These are phyloP conservation scores for Theristicus caerulescens DNA, from an alignment of 2,113 vertebrate species.

Conservation along the genomic window DNA sequence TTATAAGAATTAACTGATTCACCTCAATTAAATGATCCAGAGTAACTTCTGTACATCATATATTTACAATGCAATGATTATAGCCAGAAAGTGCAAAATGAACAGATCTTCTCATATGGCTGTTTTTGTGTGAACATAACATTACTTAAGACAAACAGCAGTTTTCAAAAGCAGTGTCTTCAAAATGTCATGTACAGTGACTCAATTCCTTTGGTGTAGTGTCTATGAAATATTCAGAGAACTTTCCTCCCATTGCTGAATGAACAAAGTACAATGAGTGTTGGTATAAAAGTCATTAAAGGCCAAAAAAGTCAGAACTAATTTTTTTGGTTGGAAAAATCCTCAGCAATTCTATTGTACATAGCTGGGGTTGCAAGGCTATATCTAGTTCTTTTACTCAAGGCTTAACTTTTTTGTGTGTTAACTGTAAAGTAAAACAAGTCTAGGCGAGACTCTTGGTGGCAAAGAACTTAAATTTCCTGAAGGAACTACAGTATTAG, in stretches of 20 bases:
- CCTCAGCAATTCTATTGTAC: neutral
- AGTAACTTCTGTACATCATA: neutral
- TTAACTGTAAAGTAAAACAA: neutral
- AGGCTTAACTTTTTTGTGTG: neutral
- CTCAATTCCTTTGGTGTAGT: neutral
- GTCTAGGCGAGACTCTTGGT: neutral
- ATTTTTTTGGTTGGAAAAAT: neutral
- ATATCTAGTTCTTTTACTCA: neutral
- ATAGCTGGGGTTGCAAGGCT: neutral
- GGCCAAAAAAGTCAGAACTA: neutral
- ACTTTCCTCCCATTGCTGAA: neutral
- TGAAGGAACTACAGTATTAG: neutral
- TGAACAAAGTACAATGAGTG: neutral
- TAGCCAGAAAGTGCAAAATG: neutral
- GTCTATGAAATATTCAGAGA: neutral
- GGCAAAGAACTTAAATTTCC: neutral
- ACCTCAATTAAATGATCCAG: neutral
- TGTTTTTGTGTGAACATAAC: neutral
- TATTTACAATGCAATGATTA: neutral
- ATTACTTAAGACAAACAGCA: neutral
- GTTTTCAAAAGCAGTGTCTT: neutral
- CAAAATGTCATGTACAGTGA: neutral
- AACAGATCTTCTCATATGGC: neutral
- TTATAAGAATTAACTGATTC: neutral
- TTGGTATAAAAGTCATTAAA: neutral